Base-by-base conservation (phyloP, 2,888 invertebrate species). In the Druceiella hillmani region DNA sequence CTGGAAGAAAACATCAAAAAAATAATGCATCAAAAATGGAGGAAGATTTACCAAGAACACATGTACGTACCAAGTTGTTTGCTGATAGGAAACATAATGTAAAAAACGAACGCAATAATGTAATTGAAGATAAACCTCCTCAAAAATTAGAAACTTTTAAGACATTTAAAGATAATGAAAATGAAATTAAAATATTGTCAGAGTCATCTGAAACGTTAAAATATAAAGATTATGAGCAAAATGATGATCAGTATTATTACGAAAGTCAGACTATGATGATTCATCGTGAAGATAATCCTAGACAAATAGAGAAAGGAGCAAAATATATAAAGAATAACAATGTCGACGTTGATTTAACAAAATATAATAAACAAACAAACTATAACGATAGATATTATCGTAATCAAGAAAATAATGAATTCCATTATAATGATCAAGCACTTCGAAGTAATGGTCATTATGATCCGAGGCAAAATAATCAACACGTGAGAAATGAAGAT, bases 121-220 rank as follows among this genome's bases (percentile, higher is more conserved):
- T 9, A 10, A 5, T 11, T 7, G 27, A 27, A 5, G n/a, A 9
- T 27, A 27, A 27, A 3, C 64, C 68, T 14, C 59, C 66, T 6
- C 68, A 69, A 55, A 55, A 60, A 2, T 67, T 70, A 68, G 70
- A 71, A 50, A 44, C 44, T 47, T 72, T 72, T 24, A 72, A 71
- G 57, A 72, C 72, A 2, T 72, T 72, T 39, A 72, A 72, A 55
- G 71, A 72, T 38, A 67, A 55, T 42, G 64, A 69, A 24, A 70
- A 71, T 50, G 72, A 72, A 54, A 57, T 72, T 2, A 68, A 72
- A 57, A 60, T 66, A 29, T 72, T 70, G 50, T 69, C 72, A 28
- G 72, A 69, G 14, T 72, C 72, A 37, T 71, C 71, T 26, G 71
- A 71, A 55, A 71, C 70, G 3, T 52, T 71, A 13, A 71, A 69